Percentiles rank a stretch among this genome's conserved stretches.
Conservation (phyloP, 2,888 invertebrate genomes). For the Drosophila aldrichi region DNA sequence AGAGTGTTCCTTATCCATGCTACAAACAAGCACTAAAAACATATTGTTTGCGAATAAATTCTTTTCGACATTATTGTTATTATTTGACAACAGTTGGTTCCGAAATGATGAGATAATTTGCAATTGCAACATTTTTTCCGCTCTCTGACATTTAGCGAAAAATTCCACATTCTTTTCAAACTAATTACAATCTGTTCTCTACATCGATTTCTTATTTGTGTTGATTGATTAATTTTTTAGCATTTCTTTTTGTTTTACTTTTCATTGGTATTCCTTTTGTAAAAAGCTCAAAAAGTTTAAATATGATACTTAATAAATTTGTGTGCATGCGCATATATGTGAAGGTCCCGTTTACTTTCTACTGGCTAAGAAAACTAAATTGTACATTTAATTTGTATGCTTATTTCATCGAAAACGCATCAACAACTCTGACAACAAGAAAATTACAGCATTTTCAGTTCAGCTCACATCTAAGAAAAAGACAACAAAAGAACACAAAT, state of each 20-base stretch:
- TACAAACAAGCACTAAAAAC: neutral
- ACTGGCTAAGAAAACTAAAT: neutral
- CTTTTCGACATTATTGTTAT: neutral
- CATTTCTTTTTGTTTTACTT: neutral
- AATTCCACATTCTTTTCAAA: slow-evolving; percentile 6
- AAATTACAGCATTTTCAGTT: neutral
- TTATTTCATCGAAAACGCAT: slow-evolving; percentile 10
- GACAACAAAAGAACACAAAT: slow-evolving; percentile 2
- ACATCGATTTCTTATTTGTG: slow-evolving; percentile 7
- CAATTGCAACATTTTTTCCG: slow-evolving; percentile 3
- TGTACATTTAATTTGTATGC: slow-evolving; percentile 1
- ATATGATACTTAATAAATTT: slow-evolving; percentile 6
- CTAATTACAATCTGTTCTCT: slow-evolving; percentile 5
- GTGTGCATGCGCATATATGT: slow-evolving; percentile 40
- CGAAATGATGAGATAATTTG: neutral
- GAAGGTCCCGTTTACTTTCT: slow-evolving; percentile 12
- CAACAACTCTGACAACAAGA: neutral
- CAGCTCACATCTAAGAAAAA: slow-evolving; percentile 4
- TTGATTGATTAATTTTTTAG: slow-evolving; percentile 14
- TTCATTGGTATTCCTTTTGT: slow-evolving; percentile 11
- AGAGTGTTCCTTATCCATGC: neutral
- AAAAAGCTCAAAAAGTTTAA: slow-evolving; percentile 17
- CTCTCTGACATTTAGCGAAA: slow-evolving; percentile 1
- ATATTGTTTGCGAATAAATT: neutral
- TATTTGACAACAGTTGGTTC: neutral